Percentiles rank a stretch among this genome's conserved stretches.
Conservation (phyloP, 2,797 vertebrate genomes). For the Tauraco hartlaubi region DNA sequence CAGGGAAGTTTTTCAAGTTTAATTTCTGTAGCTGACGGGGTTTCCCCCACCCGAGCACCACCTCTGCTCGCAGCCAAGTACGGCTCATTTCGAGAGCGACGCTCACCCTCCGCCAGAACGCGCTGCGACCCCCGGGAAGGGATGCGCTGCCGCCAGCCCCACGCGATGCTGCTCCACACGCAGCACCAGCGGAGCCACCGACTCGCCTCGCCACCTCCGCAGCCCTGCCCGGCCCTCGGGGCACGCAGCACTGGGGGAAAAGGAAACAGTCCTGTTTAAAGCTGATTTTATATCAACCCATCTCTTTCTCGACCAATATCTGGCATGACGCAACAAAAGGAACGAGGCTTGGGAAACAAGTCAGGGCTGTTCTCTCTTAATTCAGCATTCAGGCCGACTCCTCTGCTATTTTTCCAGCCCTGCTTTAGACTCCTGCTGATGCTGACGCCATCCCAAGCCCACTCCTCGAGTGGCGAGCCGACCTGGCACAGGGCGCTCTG, state of each 20-base stretch:
- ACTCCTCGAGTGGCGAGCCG: neutral
- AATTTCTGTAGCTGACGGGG: neutral
- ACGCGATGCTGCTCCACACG: neutral
- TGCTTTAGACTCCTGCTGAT: neutral
- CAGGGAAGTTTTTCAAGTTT: neutral
- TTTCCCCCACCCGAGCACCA: neutral
- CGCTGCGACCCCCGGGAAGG: neutral
- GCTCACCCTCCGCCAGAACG: rapidly evolving
- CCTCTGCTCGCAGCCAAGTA: neutral
- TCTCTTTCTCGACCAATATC: neutral
- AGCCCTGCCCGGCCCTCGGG: rapidly evolving
- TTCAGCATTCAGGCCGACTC: neutral
- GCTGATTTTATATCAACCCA: neutral
- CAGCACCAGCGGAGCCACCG: neutral
- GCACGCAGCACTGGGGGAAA: rapidly evolving
- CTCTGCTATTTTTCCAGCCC: neutral
- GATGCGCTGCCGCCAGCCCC: neutral
- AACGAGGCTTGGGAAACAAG: slow-evolving; percentile 27
- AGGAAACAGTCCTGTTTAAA: neutral
- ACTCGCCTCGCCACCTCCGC: neutral
- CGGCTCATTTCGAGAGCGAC: neutral
- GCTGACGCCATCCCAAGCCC: neutral
- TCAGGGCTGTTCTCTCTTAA: neutral
- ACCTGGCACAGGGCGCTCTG: neutral
- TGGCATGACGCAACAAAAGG: neutral